Percentiles rank a stretch among this genome's conserved stretches.
Conservation (phyloP, 2,888 invertebrate genomes). For the Daptonema setosum region DNA sequence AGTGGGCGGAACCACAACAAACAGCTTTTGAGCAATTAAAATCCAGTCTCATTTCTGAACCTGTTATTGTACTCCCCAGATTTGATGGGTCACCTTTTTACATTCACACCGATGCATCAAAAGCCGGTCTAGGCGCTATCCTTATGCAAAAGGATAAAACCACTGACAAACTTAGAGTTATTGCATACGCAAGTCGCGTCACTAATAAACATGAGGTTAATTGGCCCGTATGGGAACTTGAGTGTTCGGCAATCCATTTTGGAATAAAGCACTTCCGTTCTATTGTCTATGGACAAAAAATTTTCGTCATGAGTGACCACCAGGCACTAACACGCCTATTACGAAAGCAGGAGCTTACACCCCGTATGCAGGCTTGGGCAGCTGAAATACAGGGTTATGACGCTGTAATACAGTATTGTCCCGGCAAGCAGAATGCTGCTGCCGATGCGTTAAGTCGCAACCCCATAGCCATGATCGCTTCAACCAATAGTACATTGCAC, state of each 20-base stretch:
- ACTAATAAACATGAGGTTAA: neutral
- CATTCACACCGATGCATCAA: neutral
- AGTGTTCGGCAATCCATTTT: neutral
- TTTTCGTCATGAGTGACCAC: neutral
- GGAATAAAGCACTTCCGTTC: neutral
- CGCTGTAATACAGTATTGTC: neutral
- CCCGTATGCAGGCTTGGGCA: neutral
- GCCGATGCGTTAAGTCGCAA: neutral
- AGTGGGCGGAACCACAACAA: neutral
- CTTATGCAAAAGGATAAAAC: neutral
- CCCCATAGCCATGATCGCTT: no score
- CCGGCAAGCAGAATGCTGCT: neutral
- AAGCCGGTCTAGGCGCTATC: neutral
- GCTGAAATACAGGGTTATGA: neutral
- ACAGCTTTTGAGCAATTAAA: neutral
- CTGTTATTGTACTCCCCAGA: neutral
- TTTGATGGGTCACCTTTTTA: neutral
- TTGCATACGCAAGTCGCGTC: neutral
- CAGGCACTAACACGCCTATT: neutral
- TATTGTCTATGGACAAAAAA: neutral
- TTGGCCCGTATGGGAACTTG: no score
- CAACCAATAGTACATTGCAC: neutral
- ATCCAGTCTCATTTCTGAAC: neutral
- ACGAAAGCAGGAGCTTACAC: neutral
- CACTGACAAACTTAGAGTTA: no score